phyloP scores from a whole-genome alignment of 2,113 vertebrate species.

The Megaceryle maxima region DNA sequence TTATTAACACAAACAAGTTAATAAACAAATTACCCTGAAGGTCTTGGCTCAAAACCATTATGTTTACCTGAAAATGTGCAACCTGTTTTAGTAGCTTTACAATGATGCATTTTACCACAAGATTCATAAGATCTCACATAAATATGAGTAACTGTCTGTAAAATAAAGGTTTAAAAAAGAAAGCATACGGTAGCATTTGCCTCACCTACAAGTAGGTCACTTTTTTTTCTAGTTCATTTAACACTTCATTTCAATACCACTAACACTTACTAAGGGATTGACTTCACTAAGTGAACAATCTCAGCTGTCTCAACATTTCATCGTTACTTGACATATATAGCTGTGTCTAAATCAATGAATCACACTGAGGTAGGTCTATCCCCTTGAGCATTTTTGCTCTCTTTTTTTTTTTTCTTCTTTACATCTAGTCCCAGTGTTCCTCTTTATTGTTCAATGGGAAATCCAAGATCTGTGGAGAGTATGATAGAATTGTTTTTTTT shows the following conservation, averaged over 20 bases:
- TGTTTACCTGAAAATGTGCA: neutral
- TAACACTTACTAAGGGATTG: too few species aligned
- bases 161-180: neutral
- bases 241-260: neutral
- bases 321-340: conserved; percentile 19
- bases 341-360: conserved; percentile 43
- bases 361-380: conserved; percentile 9
- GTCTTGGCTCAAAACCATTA: neutral
- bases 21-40: neutral
- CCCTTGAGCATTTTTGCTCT: neutral
- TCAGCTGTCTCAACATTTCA: conserved; percentile 18
- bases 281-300: too few species aligned
- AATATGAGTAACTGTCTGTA: neutral
- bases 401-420: neutral
- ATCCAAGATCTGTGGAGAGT: neutral
- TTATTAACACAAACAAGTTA: neutral
- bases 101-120: neutral
- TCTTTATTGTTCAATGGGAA: neutral
- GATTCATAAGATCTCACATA: neutral
- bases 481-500: neutral
- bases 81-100: neutral
- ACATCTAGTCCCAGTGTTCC: neutral
- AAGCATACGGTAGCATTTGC: neutral
- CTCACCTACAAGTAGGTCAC: neutral
- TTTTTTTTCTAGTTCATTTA: neutral